Conservation (phyloP, 2,888 invertebrate genomes). For the Trisateles emortualis region DNA sequence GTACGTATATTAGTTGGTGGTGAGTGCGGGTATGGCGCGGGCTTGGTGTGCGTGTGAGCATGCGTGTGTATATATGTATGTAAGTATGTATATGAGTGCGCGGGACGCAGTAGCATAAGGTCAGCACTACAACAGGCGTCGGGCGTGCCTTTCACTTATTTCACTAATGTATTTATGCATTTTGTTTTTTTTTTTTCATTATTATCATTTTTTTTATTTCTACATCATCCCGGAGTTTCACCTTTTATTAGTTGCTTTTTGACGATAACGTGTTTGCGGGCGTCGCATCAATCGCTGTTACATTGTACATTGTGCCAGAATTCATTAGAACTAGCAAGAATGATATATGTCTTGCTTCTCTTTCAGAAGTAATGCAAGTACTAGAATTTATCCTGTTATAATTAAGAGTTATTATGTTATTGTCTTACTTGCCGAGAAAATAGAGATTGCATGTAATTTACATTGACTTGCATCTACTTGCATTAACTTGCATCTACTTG, state of each 20-base stretch:
- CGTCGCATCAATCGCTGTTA: constrained; percentile 42
- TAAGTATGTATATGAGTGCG: constrained; percentile 60
- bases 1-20: constrained; percentile 19
- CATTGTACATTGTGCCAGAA: constrained; percentile 9
- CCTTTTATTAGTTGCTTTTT: constrained; percentile 70
- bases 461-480: too few relatives aligned
- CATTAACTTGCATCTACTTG: not conserved
- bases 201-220: constrained; percentile 54
- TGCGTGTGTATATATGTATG: constrained; percentile 60
- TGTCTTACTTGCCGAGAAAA: too few relatives aligned
- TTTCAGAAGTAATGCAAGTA: too few relatives aligned
- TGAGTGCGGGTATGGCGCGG: constrained; percentile 23
- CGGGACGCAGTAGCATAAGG: constrained; percentile 65
- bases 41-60: constrained; percentile 42
- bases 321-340: not conserved
- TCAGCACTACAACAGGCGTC: constrained; percentile 71
- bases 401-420: too few relatives aligned
- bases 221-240: constrained; percentile 61
- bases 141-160: constrained; percentile 66
- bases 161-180: constrained; percentile 75
- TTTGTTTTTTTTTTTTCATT: constrained; percentile 59
- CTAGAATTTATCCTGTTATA: too few relatives aligned
- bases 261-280: constrained; percentile 45
- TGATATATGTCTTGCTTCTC: not conserved
- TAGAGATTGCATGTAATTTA: too few relatives aligned